Evolutionary conservation across 1,140 invertebrate genomes (phyloP).

Genomic region (Choristoneura fumiferana): DNA sequence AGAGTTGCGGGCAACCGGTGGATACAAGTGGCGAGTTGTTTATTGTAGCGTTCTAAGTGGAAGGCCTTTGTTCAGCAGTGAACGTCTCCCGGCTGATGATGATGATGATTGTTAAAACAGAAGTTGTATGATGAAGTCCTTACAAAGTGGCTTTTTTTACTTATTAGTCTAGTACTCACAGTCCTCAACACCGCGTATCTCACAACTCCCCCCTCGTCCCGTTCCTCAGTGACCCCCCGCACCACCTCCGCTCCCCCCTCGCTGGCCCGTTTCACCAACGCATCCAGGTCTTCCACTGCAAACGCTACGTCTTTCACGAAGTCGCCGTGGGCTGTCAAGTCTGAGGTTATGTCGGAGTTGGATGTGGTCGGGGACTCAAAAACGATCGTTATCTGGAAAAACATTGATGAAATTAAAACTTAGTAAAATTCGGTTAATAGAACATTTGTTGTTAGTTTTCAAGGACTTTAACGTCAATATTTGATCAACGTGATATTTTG

Average conservation of each 20-base stretch:
- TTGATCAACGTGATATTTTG: too few species aligned
- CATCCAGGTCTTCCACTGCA: constrained; percentile 93
- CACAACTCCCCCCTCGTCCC: constrained; percentile 89
- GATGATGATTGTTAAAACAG: too few species aligned
- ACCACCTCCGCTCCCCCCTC: constrained; percentile 91
- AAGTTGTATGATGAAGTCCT: too few species aligned
- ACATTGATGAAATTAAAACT: constrained; percentile 12
- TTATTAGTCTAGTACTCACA: too few species aligned
- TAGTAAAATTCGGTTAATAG: neutral
- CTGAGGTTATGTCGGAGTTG: constrained; percentile 85
- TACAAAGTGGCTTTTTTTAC: too few species aligned
- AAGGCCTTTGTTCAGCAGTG: too few species aligned
- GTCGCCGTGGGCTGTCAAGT: constrained; percentile 95
- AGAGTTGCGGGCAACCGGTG: too few species aligned
- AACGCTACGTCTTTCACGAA: constrained; percentile 98
- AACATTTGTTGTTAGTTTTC: too few species aligned
- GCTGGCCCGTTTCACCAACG: constrained; percentile 88
- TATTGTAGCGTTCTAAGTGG: too few species aligned
- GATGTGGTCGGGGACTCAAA: constrained; percentile 92
- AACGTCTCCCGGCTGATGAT: too few species aligned
- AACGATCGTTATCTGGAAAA: constrained; percentile 89
- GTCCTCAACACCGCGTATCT: constrained; percentile 94
- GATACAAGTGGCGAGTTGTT: too few species aligned
- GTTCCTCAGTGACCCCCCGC: constrained; percentile 92
- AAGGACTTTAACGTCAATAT: too few species aligned